A percentile compares a stretch with the other conserved stretches of the same genome.
These are phyloP conservation scores for Eilema griseolum DNA, from an alignment of 2,888 invertebrate genomes.

Conservation along the genomic window DNA sequence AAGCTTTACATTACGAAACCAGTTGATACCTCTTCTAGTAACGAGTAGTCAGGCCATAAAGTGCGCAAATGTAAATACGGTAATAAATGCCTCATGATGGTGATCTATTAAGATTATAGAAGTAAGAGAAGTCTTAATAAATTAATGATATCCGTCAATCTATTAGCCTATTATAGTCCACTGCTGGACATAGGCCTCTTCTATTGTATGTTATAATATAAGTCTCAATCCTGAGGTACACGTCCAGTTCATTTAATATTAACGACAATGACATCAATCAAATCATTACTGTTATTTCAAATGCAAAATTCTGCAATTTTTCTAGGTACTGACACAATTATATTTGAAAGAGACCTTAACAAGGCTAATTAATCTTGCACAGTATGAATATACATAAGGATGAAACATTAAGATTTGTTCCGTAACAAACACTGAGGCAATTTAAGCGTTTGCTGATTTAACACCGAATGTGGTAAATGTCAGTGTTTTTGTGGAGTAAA, in stretches of 20 bases:
- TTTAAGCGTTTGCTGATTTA: constrained; percentile 24
- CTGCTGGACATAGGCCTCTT: not conserved
- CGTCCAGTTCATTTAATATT: too few species aligned
- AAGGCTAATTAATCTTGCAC: constrained; percentile 1
- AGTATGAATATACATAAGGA: constrained; percentile 2
- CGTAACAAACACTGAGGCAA: constrained; percentile 22
- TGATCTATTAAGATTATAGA: not conserved
- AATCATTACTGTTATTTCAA: not conserved
- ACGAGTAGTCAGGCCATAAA: not conserved
- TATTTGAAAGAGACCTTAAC: not conserved
- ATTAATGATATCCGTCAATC: not conserved
- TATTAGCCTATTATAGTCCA: not conserved
- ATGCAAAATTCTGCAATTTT: constrained; percentile 1
- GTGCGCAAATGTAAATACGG: not conserved
- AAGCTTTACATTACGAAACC: not conserved
- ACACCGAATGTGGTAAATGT: constrained; percentile 31
- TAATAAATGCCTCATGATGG: not conserved
- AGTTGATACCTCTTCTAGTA: not conserved
- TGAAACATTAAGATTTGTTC: constrained; percentile 22
- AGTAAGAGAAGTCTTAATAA: too few species aligned
- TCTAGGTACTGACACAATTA: not conserved
- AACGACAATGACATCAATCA: not conserved
- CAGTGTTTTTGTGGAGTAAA: constrained; percentile 34
- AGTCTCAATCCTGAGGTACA: not conserved
- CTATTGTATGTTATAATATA: not conserved